phyloP scores from a whole-genome alignment of 2,888 invertebrate genomes.

The Diabrotica balteata region DNA sequence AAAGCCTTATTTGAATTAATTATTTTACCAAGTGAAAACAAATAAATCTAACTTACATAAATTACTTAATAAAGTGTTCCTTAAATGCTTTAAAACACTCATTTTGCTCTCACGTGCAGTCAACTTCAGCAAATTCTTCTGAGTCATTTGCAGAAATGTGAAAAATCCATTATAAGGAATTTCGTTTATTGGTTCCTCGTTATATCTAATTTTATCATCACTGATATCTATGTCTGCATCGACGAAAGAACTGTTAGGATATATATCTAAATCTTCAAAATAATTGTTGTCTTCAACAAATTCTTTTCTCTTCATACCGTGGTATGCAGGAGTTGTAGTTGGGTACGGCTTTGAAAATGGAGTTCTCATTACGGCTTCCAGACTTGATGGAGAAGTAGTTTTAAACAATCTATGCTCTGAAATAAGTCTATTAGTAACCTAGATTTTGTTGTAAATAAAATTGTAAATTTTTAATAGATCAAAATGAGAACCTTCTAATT shows the following conservation, averaged over 20 bases:
- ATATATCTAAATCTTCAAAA: neutral
- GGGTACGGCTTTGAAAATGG: constrained; percentile 10
- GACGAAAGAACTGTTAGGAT: neutral
- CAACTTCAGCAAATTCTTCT: constrained; percentile 55
- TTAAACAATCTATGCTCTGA: no score
- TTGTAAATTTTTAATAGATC: no score
- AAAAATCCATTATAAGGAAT: constrained; percentile 36
- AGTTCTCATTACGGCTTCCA: constrained; percentile 33
- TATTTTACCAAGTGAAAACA: no score
- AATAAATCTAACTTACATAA: constrained; percentile 66
- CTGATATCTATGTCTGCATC: neutral
- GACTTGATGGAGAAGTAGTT: constrained; percentile 29
- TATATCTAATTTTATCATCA: neutral
- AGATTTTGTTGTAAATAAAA: no score
- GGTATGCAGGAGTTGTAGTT: constrained; percentile 21
- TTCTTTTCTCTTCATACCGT: neutral
- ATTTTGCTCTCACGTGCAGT: constrained; percentile 63
- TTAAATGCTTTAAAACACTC: constrained; percentile 65
- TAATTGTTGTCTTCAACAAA: neutral
- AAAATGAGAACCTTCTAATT: no score
- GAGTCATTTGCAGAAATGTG: constrained; percentile 49
- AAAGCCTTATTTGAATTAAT: no score
- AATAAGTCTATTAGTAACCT: no score
- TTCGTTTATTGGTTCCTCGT: constrained; percentile 16
- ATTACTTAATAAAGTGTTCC: constrained; percentile 67